phyloP scores from a whole-genome alignment of 2,113 vertebrate species.

The Anguilla japonica region DNA sequence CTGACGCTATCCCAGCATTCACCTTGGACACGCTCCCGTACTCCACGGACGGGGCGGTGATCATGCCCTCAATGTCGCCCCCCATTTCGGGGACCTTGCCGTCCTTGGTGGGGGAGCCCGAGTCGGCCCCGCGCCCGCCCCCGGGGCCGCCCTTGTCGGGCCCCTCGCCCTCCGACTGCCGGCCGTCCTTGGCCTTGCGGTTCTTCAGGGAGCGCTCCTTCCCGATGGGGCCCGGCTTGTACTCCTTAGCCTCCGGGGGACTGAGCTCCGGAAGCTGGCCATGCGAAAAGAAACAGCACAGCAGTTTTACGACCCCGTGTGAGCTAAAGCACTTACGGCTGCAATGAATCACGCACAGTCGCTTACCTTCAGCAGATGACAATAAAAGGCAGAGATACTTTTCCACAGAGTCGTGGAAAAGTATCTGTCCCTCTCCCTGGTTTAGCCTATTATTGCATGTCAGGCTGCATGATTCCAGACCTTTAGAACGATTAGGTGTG shows the following conservation, averaged over 20 bases:
- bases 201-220: slow-evolving; percentile 97
- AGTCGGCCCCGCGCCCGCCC: slow-evolving; percentile 75
- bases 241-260: slow-evolving; percentile 90
- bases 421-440: too few relatives aligned
- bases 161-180: slow-evolving; percentile 82
- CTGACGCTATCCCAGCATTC: slow-evolving; percentile 24
- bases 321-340: neutral
- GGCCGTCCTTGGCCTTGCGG: slow-evolving; percentile 92
- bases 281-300: neutral
- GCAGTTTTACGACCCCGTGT: neutral
- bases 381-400: too few relatives aligned
- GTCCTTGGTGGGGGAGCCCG: slow-evolving; percentile 79
- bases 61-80: slow-evolving; percentile 91
- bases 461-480: too few relatives aligned
- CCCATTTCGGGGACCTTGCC: slow-evolving; percentile 81
- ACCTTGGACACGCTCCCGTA: slow-evolving; percentile 88
- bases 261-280: slow-evolving; percentile 88
- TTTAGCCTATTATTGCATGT: too few relatives aligned
- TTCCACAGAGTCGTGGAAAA: too few relatives aligned
- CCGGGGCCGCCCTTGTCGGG: slow-evolving; percentile 76
- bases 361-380: neutral
- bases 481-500: too few relatives aligned
- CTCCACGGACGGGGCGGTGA: slow-evolving; percentile 86
- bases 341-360: neutral
- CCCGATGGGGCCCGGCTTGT: slow-evolving; percentile 96